These are phyloP conservation scores for Engraulis encrasicolus DNA, from an alignment of 2,113 vertebrate species.

Conservation along the genomic window DNA sequence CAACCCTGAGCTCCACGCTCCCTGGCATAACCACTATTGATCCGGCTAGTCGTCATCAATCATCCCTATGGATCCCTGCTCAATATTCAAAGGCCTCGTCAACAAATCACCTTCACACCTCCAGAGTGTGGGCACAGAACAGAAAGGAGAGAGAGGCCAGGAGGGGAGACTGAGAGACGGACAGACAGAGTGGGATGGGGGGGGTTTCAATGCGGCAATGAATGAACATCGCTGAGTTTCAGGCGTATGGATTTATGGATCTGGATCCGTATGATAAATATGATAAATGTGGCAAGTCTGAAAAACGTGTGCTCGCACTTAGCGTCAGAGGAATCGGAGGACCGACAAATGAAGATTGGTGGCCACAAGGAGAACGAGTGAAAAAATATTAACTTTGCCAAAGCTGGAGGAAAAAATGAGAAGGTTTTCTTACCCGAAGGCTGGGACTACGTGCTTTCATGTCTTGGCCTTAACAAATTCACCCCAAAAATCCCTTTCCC, in stretches of 20 bases:
- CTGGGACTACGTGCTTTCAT: too few relatives aligned
- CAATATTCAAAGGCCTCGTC: slow-evolving; percentile 70
- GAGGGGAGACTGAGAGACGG: too few relatives aligned
- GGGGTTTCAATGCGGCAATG: slow-evolving; percentile 15
- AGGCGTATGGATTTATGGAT: slow-evolving; percentile 50
- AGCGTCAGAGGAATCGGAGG: neutral
- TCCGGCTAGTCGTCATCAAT: slow-evolving; percentile 59
- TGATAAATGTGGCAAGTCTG: slow-evolving; percentile 22
- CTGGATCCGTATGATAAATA: slow-evolving; percentile 35
- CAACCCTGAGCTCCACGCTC: neutral
- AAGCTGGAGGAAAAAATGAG: neutral
- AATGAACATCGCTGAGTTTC: neutral
- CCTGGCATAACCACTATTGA: slow-evolving; percentile 43
- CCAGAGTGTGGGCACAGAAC: slow-evolving; percentile 37
- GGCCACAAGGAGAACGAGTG: neutral
- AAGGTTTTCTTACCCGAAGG: neutral
- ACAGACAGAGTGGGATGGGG: too few relatives aligned
- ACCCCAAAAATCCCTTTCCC: too few relatives aligned
- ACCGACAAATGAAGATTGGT: neutral
- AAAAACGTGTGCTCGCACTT: slow-evolving; percentile 18
- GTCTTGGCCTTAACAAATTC: neutral
- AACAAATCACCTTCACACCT: slow-evolving; percentile 67
- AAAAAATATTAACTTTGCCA: neutral
- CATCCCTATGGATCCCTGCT: slow-evolving; percentile 63
- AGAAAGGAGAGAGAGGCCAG: slow-evolving; percentile 20